Evolutionary conservation across 2,888 invertebrate genomes (phyloP).

Genomic region (Halictus quadricinctus): DNA sequence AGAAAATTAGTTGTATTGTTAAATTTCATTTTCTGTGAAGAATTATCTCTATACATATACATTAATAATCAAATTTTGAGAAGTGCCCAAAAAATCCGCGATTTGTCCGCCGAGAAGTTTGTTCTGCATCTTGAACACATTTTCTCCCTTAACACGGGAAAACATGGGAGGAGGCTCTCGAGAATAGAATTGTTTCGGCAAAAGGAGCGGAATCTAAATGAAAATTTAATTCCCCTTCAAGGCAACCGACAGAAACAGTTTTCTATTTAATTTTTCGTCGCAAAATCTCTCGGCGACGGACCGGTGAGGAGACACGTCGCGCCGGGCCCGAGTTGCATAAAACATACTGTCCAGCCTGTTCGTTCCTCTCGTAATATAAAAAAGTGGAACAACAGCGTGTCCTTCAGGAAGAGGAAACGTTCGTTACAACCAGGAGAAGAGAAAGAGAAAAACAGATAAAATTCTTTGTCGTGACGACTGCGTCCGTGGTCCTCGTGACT

Average conservation of each 20-base stretch:
- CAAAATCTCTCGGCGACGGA: not conserved
- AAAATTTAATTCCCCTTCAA: not conserved
- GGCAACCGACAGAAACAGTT: conserved; percentile 1
- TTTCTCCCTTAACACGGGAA: not conserved
- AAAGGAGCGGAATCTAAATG: not conserved
- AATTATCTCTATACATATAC: too few species aligned
- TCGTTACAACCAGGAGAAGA: not conserved
- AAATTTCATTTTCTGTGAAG: too few species aligned
- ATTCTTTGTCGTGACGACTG: conserved; percentile 52
- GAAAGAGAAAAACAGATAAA: conserved; percentile 34
- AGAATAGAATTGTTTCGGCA: not conserved
- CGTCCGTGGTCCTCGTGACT: conserved; percentile 32
- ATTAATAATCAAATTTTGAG: too few species aligned
- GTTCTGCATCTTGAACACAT: not conserved
- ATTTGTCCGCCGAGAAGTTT: not conserved
- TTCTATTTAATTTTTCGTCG: conserved; percentile 5
- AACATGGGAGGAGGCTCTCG: not conserved
- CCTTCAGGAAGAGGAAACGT: not conserved
- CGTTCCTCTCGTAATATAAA: conserved; percentile 4
- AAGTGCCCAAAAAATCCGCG: too few species aligned
- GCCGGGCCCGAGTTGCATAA: not conserved
- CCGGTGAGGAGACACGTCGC: not conserved
- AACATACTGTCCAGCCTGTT: not conserved
- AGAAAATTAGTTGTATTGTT: too few species aligned
- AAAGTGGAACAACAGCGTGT: conserved; percentile 6